A percentile compares a stretch with the other conserved stretches of the same genome.
Conservation (phyloP, 2,113 vertebrate species). For the Elephantulus edwardii region DNA sequence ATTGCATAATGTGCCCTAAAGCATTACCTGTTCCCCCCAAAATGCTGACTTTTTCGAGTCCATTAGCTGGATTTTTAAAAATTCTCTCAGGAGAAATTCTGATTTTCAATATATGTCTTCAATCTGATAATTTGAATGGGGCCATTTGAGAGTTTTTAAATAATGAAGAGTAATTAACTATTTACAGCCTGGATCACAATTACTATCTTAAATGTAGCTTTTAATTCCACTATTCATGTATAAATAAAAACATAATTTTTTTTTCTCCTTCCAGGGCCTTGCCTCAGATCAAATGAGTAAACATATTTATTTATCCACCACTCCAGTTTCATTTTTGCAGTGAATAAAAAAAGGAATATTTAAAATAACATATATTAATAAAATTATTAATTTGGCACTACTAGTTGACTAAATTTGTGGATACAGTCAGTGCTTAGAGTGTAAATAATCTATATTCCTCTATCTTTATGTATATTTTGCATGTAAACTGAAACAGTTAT, state of each 20-base stretch:
- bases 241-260: conserved; percentile 48
- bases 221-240: background rate
- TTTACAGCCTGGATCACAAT: background rate
- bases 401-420: background rate
- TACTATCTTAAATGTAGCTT: conserved; percentile 15
- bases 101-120: conserved; percentile 58
- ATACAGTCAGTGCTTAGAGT: background rate
- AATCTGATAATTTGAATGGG: conserved; percentile 25
- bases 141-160: conserved; percentile 49
- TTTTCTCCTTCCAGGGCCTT: background rate
- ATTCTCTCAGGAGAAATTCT: conserved; percentile 20
- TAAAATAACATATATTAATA: background rate
- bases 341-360: conserved; percentile 32
- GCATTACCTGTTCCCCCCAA: background rate
- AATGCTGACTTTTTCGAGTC: conserved; percentile 22
- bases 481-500: no score
- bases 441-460: no score
- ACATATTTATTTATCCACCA: background rate
- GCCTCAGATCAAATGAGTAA: background rate
- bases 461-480: no score
- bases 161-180: conserved; percentile 55
- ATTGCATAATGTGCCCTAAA: conserved; percentile 11
- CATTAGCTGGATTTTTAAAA: conserved; percentile 49
- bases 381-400: background rate
- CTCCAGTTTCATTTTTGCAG: conserved; percentile 25